Percentiles rank a stretch among this genome's conserved stretches.
phyloP scores from a whole-genome alignment of 2,113 vertebrate genomes.

The Sapayoa aenigma region DNA sequence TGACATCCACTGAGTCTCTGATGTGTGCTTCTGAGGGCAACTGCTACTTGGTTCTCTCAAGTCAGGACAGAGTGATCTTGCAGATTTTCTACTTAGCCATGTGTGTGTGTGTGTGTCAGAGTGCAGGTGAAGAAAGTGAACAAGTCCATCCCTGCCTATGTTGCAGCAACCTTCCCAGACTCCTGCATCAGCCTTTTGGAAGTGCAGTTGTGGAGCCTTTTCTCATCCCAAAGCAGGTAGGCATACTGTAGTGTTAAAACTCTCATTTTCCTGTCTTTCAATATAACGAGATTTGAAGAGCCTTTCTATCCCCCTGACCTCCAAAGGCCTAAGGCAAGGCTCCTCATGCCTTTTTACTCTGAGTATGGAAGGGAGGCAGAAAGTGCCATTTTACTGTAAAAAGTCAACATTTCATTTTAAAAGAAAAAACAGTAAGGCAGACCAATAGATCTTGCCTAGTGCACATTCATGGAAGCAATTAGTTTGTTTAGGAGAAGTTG shows the following conservation, averaged over 20 bases:
- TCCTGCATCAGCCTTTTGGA: not conserved
- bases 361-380: not conserved
- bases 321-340: not conserved
- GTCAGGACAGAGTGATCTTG: not conserved
- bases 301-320: not conserved
- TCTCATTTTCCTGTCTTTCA: not conserved
- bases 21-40: not conserved
- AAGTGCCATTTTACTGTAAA: not conserved
- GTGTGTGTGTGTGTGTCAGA: not conserved
- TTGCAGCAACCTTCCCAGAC: not conserved
- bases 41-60: not conserved
- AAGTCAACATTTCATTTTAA: not conserved
- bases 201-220: not conserved
- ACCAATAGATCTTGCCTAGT: not conserved
- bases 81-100: not conserved
- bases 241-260: not conserved
- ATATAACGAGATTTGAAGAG: not conserved
- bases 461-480: not conserved
- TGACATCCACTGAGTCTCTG: not conserved
- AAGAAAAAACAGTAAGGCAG: not conserved
- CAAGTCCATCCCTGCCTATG: not conserved
- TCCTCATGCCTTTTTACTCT: not conserved
- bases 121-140: not conserved
- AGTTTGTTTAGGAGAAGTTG: not conserved
- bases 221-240: not conserved